Evolutionary conservation across 2,797 vertebrate genomes (phyloP).

Genomic region (Acanthopagrus latus): DNA sequence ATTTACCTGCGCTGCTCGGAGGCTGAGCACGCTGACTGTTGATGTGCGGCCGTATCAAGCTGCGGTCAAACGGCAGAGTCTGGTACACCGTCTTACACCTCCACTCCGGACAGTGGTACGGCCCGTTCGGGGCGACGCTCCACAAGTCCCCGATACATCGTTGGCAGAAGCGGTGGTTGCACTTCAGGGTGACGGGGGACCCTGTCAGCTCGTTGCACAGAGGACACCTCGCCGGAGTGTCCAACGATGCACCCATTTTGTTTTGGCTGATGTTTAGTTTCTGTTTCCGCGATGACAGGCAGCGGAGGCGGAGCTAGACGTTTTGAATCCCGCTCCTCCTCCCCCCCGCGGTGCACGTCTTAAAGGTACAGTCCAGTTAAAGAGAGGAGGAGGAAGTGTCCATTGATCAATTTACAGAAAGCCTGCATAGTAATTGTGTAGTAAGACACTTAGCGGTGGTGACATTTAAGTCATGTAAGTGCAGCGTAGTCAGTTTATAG

Average conservation of each 20-base stretch:
- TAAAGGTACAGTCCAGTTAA: not conserved
- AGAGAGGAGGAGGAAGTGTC: too few species aligned
- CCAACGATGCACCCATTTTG: conserved; percentile 77
- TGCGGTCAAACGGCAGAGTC: conserved; percentile 72
- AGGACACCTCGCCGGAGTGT: conserved; percentile 64
- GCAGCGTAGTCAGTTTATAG: too few species aligned
- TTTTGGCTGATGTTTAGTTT: conserved; percentile 14
- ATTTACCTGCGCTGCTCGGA: conserved; percentile 54
- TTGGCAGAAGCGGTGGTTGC: conserved; percentile 82
- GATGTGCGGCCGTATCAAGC: conserved; percentile 8
- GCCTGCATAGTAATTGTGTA: too few species aligned
- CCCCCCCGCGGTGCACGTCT: not conserved
- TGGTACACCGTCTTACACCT: conserved; percentile 78
- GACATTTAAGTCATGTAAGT: too few species aligned
- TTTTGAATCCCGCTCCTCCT: conserved; percentile 69
- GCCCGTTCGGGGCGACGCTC: conserved; percentile 74
- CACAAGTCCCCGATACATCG: conserved; percentile 85
- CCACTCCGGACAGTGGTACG: conserved; percentile 83
- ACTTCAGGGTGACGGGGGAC: conserved; percentile 75
- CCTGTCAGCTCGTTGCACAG: conserved; percentile 72
- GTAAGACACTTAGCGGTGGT: too few species aligned
- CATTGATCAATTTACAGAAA: too few species aligned
- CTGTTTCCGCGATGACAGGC: conserved; percentile 34
- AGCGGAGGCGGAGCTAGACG: conserved; percentile 42
- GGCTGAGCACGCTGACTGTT: not conserved